These are phyloP conservation scores for Nasonia vitripennis DNA, from an alignment of 1,140 invertebrate genomes.

Conservation along the genomic window DNA sequence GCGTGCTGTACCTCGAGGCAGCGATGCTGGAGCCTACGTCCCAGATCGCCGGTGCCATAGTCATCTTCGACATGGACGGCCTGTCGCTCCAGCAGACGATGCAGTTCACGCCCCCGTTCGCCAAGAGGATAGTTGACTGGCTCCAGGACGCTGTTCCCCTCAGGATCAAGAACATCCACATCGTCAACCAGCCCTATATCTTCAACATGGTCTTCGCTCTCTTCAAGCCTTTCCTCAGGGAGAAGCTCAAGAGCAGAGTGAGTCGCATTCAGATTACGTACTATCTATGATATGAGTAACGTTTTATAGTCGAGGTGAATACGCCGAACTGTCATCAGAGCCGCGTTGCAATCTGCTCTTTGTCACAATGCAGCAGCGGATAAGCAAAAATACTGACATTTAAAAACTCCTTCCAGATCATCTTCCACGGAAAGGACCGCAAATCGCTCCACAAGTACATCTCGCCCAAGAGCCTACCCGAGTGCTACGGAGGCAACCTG, in stretches of 20 bases:
- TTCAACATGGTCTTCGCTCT: constrained; percentile 92
- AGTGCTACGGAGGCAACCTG: constrained; percentile 86
- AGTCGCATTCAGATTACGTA: constrained; percentile 51
- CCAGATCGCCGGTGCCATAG: constrained; percentile 85
- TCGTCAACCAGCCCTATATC: constrained; percentile 91
- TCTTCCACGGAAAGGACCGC: constrained; percentile 89
- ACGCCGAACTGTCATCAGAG: neutral
- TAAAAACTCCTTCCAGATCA: constrained; percentile 75
- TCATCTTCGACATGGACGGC: constrained; percentile 91
- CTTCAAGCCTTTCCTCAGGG: constrained; percentile 89
- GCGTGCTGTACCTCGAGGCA: constrained; percentile 85
- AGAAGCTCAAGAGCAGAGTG: constrained; percentile 82
- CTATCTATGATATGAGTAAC: neutral
- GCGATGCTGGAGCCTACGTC: constrained; percentile 87
- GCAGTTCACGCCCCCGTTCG: constrained; percentile 89
- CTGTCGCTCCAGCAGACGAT: constrained; percentile 85
- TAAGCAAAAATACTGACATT: too few species aligned
- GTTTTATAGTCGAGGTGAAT: neutral
- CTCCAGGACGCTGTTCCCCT: constrained; percentile 88
- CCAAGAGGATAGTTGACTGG: constrained; percentile 88
- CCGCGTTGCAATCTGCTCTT: too few species aligned
- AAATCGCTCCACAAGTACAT: constrained; percentile 88
- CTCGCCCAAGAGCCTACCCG: constrained; percentile 85
- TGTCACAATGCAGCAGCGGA: too few species aligned
- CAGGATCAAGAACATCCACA: constrained; percentile 89